Conservation (phyloP, 2,797 vertebrate species). For the Sylvilagus floridanus region DNA sequence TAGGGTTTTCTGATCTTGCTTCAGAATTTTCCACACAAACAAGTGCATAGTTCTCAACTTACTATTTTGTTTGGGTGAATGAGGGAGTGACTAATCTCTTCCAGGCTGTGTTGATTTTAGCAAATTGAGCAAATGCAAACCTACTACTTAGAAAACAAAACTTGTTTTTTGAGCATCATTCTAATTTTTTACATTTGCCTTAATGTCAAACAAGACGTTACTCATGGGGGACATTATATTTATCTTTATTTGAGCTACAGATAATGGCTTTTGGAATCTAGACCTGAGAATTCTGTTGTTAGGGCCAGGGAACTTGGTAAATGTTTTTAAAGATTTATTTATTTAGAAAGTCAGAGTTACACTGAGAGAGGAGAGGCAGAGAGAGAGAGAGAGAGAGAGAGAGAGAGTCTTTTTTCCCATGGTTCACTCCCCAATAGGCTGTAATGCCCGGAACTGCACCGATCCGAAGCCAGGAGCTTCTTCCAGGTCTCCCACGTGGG, state of each 20-base stretch:
- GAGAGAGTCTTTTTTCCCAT: no score
- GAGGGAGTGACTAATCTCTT: constrained; percentile 61
- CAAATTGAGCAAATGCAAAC: constrained; percentile 46
- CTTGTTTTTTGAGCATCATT: constrained; percentile 59
- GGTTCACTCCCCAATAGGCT: no score
- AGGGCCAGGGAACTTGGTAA: background rate
- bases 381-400: no score
- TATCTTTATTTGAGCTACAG: constrained; percentile 41
- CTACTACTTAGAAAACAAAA: constrained; percentile 52
- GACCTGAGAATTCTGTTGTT: constrained; percentile 11
- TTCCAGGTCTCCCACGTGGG: no score
- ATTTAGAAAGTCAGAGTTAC: no score
- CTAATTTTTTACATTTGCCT: background rate
- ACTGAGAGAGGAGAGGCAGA: no score
- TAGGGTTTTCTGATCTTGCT: constrained; percentile 53
- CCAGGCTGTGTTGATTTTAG: constrained; percentile 53
- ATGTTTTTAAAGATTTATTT: background rate
- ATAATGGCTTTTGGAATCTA: constrained; percentile 40
- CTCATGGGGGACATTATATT: constrained; percentile 41
- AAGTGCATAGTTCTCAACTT: constrained; percentile 68
- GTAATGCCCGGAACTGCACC: no score
- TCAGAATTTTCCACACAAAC: constrained; percentile 70
- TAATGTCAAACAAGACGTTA: constrained; percentile 62
- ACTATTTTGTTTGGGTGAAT: constrained; percentile 71
- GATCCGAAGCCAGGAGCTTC: no score